Evolutionary conservation across 2,113 vertebrate genomes (phyloP).

Genomic region (Brachyhypopomus occidentalis): DNA sequence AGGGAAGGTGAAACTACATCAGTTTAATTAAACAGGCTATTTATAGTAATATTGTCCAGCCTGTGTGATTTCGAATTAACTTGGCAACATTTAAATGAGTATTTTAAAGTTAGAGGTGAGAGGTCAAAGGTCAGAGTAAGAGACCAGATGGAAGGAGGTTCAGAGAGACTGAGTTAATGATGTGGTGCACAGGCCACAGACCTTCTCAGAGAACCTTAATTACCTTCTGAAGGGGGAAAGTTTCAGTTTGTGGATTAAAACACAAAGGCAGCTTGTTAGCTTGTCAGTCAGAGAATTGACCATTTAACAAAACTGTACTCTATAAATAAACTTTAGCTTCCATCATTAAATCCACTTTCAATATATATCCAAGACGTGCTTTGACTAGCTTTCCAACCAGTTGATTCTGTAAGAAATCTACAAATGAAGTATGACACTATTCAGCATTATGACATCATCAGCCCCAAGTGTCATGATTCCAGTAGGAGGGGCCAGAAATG

Average conservation of each 20-base stretch:
- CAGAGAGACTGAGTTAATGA: background rate
- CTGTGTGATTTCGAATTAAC: background rate
- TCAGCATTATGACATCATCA: too few relatives aligned
- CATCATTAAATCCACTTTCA: too few relatives aligned
- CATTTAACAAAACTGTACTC: too few relatives aligned
- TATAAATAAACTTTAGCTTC: too few relatives aligned
- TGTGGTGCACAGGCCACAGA: background rate
- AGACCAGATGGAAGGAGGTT: background rate
- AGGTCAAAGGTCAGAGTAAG: background rate
- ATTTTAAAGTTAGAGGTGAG: background rate
- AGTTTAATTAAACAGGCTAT: constrained; percentile 8
- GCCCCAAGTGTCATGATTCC: too few relatives aligned
- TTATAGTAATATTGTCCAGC: background rate
- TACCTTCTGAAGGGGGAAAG: too few relatives aligned
- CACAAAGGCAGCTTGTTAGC: background rate
- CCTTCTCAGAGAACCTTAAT: too few relatives aligned
- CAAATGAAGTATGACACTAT: too few relatives aligned
- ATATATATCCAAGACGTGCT: too few relatives aligned
- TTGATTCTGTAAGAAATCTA: too few relatives aligned
- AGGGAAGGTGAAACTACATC: background rate
- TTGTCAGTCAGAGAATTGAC: background rate
- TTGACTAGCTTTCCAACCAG: too few relatives aligned
- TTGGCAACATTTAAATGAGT: background rate
- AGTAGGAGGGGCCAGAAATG: too few relatives aligned
- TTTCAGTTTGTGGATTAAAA: background rate